Conservation (phyloP, 2,888 invertebrate species). For the Noctua fimbriata region DNA sequence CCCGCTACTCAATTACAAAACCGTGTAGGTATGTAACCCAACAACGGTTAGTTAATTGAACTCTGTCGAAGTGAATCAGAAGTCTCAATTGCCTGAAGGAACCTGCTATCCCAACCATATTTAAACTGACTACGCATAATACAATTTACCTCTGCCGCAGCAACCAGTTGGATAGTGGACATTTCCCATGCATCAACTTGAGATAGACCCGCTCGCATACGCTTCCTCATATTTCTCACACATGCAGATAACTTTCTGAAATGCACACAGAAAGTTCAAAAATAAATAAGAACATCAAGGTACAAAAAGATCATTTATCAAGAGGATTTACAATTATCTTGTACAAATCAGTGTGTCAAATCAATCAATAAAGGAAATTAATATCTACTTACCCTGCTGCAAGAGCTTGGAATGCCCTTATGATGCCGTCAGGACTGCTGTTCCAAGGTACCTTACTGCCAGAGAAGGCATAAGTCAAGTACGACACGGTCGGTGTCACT, state of each 20-base stretch:
- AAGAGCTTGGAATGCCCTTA: conserved; percentile 90
- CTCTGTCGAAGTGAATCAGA: neutral
- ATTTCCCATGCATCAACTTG: conserved; percentile 96
- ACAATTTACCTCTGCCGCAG: conserved; percentile 93
- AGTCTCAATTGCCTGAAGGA: neutral
- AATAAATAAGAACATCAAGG: neutral
- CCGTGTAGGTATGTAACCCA: no score
- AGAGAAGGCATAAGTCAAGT: conserved; percentile 85
- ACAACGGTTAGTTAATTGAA: no score
- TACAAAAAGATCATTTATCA: neutral
- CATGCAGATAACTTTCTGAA: conserved; percentile 92
- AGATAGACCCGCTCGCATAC: conserved; percentile 90
- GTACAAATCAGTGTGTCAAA: neutral
- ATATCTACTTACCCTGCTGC: conserved; percentile 90
- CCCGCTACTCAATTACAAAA: neutral
- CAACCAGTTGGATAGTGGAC: conserved; percentile 94
- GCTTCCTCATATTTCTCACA: conserved; percentile 91
- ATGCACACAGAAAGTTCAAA: neutral
- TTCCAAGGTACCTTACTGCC: conserved; percentile 72
- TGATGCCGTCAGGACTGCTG: conserved; percentile 87
- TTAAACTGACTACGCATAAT: neutral
- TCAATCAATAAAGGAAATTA: neutral
- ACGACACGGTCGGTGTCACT: conserved; percentile 92
- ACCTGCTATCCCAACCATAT: neutral
- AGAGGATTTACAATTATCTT: neutral